phyloP scores from a whole-genome alignment of 2,113 vertebrate genomes.

The Seriola rivoliana region DNA sequence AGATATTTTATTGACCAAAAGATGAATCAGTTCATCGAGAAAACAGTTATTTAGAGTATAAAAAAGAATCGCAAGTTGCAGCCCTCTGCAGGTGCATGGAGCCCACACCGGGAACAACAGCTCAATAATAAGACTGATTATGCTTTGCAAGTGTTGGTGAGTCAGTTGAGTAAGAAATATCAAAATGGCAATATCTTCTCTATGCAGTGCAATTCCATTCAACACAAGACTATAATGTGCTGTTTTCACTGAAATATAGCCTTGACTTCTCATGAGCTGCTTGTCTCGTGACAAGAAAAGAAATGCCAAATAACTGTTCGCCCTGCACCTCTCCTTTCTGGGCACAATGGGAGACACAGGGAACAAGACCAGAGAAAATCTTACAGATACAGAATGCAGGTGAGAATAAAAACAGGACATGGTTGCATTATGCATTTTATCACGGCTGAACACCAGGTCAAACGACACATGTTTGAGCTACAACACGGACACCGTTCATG shows the following conservation, averaged over 20 bases:
- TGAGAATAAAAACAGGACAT: slow-evolving; percentile 20
- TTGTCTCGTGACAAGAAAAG: background rate
- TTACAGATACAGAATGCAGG: background rate
- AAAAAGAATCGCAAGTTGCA: background rate
- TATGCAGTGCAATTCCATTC: background rate
- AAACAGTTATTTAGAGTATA: background rate
- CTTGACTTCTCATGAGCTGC: background rate
- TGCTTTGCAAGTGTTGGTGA: slow-evolving; percentile 7
- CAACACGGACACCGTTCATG: slow-evolving; percentile 23
- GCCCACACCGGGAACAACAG: background rate
- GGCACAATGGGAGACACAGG: background rate
- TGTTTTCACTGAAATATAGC: background rate
- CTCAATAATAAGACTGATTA: slow-evolving; percentile 4
- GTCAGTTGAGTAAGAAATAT: slow-evolving; percentile 2
- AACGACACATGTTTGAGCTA: slow-evolving; percentile 3
- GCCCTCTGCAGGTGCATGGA: background rate
- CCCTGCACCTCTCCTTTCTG: background rate
- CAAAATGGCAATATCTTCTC: background rate
- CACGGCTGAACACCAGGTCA: slow-evolving; percentile 2
- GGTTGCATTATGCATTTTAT: background rate
- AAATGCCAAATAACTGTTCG: background rate
- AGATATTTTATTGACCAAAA: background rate
- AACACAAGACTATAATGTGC: background rate
- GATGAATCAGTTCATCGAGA: background rate
- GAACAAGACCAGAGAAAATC: background rate